Base-by-base conservation (phyloP, 2,888 invertebrate genomes). In the Megalurothrips usitatus region DNA sequence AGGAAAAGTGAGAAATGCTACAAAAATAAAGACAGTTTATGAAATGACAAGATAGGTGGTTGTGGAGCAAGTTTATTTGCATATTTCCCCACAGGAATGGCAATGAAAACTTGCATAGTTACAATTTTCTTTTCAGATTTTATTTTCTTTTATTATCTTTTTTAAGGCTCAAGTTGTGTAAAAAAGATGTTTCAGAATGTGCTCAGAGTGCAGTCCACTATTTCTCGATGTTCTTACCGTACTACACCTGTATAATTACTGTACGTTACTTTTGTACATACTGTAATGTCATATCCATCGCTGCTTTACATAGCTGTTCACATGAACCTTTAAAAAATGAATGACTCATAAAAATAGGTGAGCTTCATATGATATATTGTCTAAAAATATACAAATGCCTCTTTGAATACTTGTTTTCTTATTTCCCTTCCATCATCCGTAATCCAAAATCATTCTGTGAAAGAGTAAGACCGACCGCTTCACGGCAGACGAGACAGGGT, bases 71-170 rank as follows among this genome's bases (percentile, higher is more conserved):
- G 68, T 75, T 26, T n/a, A 75, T 75, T 75, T n/a, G 23, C 68
- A 75, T 75, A 12, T 75, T 75, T 26, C 23, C 23, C 23, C 58
- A 26, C 23, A 75, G 12, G 9, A 75, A 23, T 75, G 68, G 23
- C 68, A 75, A 75, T 75, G 23, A 23, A 12, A 23, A 75, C 68
- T 75, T 75, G 68, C 68, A 26, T 12, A 75, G 68, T 75, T 75
- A 75, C 68, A 75, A 75, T 75, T 75, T 75, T 75, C 26, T 23
- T 75, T 75, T 75, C 68, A 75, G 23, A 75, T 75, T 75, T 75
- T 75, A 75, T 75, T 75, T 75, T 75, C 68, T 75, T 75, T 75
- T 75, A 75, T 75, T 75, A 75, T 75, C 68, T 26, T 75, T 75
- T 75, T 75, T 75, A 75, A 75, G 68, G 68, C 68, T 75, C 68